phyloP scores from a whole-genome alignment of 2,888 invertebrate species.

The Parnassius smintheus region DNA sequence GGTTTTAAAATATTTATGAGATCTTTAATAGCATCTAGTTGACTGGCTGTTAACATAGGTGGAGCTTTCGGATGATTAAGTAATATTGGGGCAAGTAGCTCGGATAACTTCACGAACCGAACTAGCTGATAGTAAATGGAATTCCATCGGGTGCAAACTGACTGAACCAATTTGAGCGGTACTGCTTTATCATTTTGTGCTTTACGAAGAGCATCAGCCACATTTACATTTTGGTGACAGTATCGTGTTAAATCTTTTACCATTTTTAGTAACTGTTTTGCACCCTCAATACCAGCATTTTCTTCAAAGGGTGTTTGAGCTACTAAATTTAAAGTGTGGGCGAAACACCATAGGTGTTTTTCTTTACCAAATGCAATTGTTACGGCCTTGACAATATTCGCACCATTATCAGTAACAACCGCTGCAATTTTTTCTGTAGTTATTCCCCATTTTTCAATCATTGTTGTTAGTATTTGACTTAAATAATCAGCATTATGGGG shows the following conservation, averaged over 20 bases:
- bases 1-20: conserved; percentile 24
- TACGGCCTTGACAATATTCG: not conserved
- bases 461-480: too few relatives aligned
- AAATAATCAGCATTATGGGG: too few relatives aligned
- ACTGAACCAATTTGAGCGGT: not conserved
- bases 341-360: not conserved
- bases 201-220: too few relatives aligned
- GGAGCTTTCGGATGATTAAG: conserved; percentile 37
- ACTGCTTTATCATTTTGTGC: too few relatives aligned
- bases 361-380: not conserved
- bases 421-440: too few relatives aligned
- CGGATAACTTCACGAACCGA: too few relatives aligned
- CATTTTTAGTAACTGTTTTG: not conserved
- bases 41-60: conserved; percentile 37
- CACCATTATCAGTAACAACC: not conserved
- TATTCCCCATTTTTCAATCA: too few relatives aligned
- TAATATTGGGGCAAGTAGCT: too few relatives aligned
- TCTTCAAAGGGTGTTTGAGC: too few relatives aligned
- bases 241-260: too few relatives aligned
- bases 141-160: conserved; percentile 22
- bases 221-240: too few relatives aligned
- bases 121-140: too few relatives aligned
- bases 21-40: conserved; percentile 37
- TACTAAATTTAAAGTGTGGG: not conserved
- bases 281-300: not conserved